phyloP scores from a whole-genome alignment of 1,140 invertebrate genomes.

The Ips nitidus region DNA sequence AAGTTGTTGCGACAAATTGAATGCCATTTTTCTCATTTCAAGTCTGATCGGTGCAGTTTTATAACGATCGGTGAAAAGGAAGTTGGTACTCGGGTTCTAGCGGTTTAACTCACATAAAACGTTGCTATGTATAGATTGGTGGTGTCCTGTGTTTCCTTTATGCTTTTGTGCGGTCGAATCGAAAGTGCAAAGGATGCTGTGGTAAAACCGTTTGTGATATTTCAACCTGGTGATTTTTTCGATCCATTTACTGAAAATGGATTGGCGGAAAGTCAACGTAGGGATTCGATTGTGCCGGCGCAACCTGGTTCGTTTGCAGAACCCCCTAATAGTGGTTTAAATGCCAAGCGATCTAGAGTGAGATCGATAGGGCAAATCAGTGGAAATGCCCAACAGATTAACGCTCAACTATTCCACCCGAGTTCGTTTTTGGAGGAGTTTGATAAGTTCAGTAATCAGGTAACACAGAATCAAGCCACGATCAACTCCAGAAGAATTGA shows the following conservation, averaged over 20 bases:
- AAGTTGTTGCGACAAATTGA: conserved; percentile 6
- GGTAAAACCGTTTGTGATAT: conserved; percentile 5
- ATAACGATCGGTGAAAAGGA: background rate
- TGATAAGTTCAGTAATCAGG: background rate
- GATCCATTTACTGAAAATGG: conserved; percentile 35
- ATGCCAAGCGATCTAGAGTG: background rate
- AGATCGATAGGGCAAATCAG: conserved; percentile 11
- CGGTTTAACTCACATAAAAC: background rate
- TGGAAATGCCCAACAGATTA: conserved; percentile 15
- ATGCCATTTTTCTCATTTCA: conserved; percentile 14
- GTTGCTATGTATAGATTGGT: background rate
- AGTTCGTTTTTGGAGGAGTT: conserved; percentile 9
- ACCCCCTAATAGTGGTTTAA: background rate
- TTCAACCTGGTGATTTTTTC: conserved; percentile 21
- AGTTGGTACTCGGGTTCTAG: no score
- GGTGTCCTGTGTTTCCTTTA: conserved; percentile 2
- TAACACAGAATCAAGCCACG: background rate
- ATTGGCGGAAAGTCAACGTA: conserved; percentile 10
- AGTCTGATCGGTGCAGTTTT: background rate
- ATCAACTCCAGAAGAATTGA: no score
- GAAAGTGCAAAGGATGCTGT: background rate
- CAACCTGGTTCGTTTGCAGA: background rate
- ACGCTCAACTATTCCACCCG: conserved; percentile 15
- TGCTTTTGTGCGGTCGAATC: background rate
- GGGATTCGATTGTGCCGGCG: background rate